These are phyloP conservation scores for Cheilosia vulpina DNA, from an alignment of 2,888 invertebrate genomes.

Conservation along the genomic window DNA sequence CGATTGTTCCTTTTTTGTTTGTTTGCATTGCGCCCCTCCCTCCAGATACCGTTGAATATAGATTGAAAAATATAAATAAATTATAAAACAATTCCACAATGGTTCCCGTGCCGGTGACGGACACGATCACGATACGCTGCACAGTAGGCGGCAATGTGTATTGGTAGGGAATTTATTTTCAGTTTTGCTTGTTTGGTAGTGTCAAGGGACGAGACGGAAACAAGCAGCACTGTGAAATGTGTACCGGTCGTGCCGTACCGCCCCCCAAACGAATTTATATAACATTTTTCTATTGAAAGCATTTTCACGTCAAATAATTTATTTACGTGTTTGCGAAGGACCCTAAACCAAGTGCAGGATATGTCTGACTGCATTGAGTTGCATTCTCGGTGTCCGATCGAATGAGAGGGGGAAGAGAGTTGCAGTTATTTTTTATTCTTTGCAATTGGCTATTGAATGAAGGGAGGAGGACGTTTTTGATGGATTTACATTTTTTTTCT, in stretches of 20 bases:
- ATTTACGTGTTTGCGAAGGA: slow-evolving; percentile 41
- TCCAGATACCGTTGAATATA: neutral
- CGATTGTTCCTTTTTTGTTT: neutral
- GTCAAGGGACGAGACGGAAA: slow-evolving; percentile 24
- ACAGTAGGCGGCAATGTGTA: neutral
- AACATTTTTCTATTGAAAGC: slow-evolving; percentile 52
- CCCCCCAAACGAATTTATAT: neutral
- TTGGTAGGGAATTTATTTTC: neutral
- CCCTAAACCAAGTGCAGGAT: neutral
- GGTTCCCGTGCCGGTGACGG: neutral
- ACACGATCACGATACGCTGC: neutral
- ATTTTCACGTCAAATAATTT: slow-evolving; percentile 59
- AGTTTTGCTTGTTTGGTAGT: neutral
- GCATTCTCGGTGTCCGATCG: neutral
- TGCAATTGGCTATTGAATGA: too few species aligned
- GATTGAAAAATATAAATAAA: slow-evolving; percentile 52
- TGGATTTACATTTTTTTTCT: too few species aligned
- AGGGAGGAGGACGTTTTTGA: too few species aligned
- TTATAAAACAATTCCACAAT: slow-evolving; percentile 54
- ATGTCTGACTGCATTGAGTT: slow-evolving; percentile 3
- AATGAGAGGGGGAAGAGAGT: neutral
- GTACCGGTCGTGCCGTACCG: neutral
- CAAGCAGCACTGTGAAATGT: slow-evolving; percentile 7
- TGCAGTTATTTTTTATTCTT: too few species aligned
- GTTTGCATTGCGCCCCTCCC: neutral